Base-by-base conservation (phyloP, 2,888 invertebrate species). In the Alviniconcha strummeri region DNA sequence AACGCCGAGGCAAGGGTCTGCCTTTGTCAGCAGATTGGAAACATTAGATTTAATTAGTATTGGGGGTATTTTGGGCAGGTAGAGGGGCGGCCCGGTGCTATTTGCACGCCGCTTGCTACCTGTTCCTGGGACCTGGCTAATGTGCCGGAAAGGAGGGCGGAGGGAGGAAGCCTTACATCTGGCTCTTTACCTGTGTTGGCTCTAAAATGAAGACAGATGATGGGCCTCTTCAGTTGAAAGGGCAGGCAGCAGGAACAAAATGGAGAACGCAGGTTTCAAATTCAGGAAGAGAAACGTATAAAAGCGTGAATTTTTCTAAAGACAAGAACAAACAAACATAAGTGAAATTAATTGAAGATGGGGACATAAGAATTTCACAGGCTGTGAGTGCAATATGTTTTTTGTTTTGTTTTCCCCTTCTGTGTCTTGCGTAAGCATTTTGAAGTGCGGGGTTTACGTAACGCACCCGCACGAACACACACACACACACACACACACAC, bases 1-100 rank as follows among this genome's bases (percentile, higher is more conserved):
- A 60, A 60, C 60, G 13, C 6, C 69, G 69, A 17, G 17, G 15
- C 19, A 75, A 13, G 75, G 52, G 52, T 5, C 17, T 54, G 54
- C 55, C 57, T 76, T 69, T 82, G 82, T 69, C 67, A 82, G 76
- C 82, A 82, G 77, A 77, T 77, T 82, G 82, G 64, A 77, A 71
- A 69, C 82, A 82, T 76, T 56, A 82, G 69, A 54, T 69, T 60
- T 77, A 82, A 82, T 82, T 76, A 82, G 82, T 76, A n/a, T 64
- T 19, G 15, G 52, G 69, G 9, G 77, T 69, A 77, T 82, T 77
- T 82, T 69, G 55, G 76, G 19, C 64, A 60, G 52, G 75, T 57
- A 67, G 13, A 64, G 60, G 75, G 19, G 60, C 36, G 64, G 64
- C 19, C 64, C 60, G 57, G 75, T 74, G 75, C 81, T 72, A 9